Evolutionary conservation across 2,888 invertebrate species (phyloP), one percentile per base, ranked within the genome.

Genomic region (Spilarctia lutea): DNA sequence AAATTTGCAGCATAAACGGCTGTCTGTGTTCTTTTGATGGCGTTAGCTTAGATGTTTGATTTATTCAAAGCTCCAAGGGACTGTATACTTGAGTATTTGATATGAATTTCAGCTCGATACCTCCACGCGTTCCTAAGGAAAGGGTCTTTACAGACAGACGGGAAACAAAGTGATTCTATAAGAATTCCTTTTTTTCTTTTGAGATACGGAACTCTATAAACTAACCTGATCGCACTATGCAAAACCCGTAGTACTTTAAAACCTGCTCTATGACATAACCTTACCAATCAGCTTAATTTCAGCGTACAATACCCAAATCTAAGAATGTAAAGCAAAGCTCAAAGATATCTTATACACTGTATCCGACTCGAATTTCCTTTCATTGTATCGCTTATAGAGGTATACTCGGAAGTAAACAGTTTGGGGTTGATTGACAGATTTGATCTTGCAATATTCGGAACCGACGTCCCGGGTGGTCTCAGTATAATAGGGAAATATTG

Each of bases 391-490:
- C 30, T 63, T 39, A 20, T 71, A 42, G 60, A 35, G 63, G 42
- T 42, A 33, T 63, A n/a, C n/a, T 74, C 60, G 60, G 68, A 74
- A 71, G 35, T 71, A 30, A 48, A 63, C 71, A 65, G 72, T 75
- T 75, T 68, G 65, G 24, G 24, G 8, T n/a, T 68, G 75, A 75
- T 75, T 75, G 75, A 68, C 71, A 75, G 72, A 72, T 75, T 75
- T 72, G 71, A 68, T 75, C 65, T 72, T 52, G 65, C 68, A 39
- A n/a, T 56, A 56, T 68, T 68, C 65, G 33, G 33, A 65, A 42
- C 24, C 56, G n/a, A 68, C 70, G 24, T 65, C 30, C 60, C 39
- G 30, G 42, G 65, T 8, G 27, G 48, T 39, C 68, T 52, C 52
- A 30, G n/a, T 56, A n/a, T 63, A 63, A 68, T 63, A 68, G 63